Evolutionary conservation across 2,797 vertebrate genomes (phyloP).

Genomic region (Acomys russatus): DNA sequence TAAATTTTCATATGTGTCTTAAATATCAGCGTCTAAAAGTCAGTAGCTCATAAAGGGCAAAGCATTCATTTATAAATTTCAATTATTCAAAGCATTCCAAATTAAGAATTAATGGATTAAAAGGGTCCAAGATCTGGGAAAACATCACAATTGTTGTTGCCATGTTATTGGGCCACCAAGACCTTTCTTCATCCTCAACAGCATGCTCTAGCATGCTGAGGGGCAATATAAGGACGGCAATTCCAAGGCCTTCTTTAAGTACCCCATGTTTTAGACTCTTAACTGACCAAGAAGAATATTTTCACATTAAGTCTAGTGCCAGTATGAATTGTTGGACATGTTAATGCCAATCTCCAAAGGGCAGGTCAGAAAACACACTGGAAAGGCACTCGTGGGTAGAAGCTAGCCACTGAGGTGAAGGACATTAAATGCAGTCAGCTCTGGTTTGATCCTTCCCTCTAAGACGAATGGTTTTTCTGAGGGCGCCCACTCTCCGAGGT

Average conservation of each 20-base stretch:
- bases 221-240: background rate
- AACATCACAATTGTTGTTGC: background rate
- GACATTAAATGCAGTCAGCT: background rate
- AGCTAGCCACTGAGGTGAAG: background rate
- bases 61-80: slow-evolving; percentile 45
- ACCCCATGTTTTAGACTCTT: background rate
- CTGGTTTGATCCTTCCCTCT: background rate
- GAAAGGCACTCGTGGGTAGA: background rate
- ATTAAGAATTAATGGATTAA: slow-evolving; percentile 44
- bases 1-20: slow-evolving; percentile 33
- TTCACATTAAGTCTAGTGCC: slow-evolving; percentile 41
- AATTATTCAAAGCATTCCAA: slow-evolving; percentile 42
- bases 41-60: slow-evolving; percentile 40
- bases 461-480: slow-evolving; percentile 37
- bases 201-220: background rate
- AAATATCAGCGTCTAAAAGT: slow-evolving; percentile 22
- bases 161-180: background rate
- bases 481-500: background rate
- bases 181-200: background rate
- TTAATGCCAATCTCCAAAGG: slow-evolving; percentile 12
- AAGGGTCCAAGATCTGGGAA: background rate
- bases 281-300: slow-evolving; percentile 43
- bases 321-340: background rate
- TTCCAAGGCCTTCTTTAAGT: background rate
- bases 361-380: background rate